Conservation (phyloP, 2,888 invertebrate species). For the Eupithecia insigniata region DNA sequence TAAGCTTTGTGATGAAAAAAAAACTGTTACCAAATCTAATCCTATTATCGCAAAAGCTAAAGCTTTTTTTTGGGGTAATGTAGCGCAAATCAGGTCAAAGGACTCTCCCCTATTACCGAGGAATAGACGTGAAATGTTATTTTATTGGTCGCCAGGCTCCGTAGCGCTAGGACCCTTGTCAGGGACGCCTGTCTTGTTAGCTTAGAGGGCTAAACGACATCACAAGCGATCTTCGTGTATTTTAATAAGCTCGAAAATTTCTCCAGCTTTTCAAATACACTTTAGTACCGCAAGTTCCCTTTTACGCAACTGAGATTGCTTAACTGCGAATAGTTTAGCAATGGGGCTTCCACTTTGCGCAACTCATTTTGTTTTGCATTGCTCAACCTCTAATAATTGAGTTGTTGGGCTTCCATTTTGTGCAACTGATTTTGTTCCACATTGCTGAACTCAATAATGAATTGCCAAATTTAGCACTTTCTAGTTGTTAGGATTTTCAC, state of each 20-base stretch:
- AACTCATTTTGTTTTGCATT: too few relatives aligned
- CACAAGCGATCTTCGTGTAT: neutral
- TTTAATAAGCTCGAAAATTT: neutral
- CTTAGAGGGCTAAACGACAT: conserved; percentile 12
- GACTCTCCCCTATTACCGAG: conserved; percentile 33
- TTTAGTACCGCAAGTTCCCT: too few relatives aligned
- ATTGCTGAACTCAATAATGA: too few relatives aligned
- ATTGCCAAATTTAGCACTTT: too few relatives aligned
- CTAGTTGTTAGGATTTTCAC: too few relatives aligned
- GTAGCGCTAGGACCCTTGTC: conserved; percentile 41
- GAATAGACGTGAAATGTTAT: conserved; percentile 36
- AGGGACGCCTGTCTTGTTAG: conserved; percentile 25
- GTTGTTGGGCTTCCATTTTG: too few relatives aligned
- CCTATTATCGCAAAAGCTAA: neutral
- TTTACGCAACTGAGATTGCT: too few relatives aligned
- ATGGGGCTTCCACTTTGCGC: too few relatives aligned
- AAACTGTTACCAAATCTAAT: neutral
- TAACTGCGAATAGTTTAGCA: too few relatives aligned
- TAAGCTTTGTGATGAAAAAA: neutral
- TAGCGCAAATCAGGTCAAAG: conserved; percentile 26
- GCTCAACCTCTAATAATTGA: too few relatives aligned
- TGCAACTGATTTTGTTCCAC: too few relatives aligned
- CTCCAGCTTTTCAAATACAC: too few relatives aligned
- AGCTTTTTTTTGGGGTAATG: conserved; percentile 9
- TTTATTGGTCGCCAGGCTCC: conserved; percentile 35